phyloP scores from a whole-genome alignment of 1,140 invertebrate species.

The Orchestia grillus region DNA sequence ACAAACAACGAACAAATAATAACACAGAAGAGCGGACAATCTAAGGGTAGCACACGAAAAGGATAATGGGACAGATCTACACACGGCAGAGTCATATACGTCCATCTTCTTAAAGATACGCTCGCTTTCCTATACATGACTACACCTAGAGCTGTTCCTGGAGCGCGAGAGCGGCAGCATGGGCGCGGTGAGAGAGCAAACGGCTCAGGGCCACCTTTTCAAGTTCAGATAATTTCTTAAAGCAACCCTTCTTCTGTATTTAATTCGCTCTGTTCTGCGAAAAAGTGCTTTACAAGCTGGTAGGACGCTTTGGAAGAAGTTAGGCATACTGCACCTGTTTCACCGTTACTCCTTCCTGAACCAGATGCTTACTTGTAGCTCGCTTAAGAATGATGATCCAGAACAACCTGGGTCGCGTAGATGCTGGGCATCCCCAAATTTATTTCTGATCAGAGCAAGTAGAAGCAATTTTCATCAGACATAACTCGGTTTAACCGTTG shows the following conservation, averaged over 20 bases:
- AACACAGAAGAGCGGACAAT: conserved; percentile 52
- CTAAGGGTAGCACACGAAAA: conserved; percentile 54
- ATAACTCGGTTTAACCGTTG: not conserved
- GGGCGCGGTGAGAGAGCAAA: conserved; percentile 1
- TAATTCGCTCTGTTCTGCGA: not conserved
- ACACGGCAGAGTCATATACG: conserved; percentile 50
- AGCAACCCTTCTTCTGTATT: not conserved
- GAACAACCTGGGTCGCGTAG: not conserved
- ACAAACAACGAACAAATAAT: conserved; percentile 56
- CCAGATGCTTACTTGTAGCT: not conserved
- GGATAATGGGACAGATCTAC: conserved; percentile 56
- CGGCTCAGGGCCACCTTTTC: not conserved
- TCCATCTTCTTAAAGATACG: conserved; percentile 43
- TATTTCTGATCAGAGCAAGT: not conserved
- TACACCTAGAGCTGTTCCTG: conserved; percentile 21
- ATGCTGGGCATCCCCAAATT: no score
- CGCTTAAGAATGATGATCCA: not conserved
- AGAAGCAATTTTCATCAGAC: not conserved
- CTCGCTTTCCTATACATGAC: conserved; percentile 30
- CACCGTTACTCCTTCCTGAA: not conserved
- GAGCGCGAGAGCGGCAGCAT: not conserved
- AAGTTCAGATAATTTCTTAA: not conserved
- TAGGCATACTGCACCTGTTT: not conserved
- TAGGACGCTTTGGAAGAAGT: not conserved
- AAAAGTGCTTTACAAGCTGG: not conserved